Evolutionary conservation across 2,797 vertebrate genomes (phyloP).

Genomic region (Trachops cirrhosus): DNA sequence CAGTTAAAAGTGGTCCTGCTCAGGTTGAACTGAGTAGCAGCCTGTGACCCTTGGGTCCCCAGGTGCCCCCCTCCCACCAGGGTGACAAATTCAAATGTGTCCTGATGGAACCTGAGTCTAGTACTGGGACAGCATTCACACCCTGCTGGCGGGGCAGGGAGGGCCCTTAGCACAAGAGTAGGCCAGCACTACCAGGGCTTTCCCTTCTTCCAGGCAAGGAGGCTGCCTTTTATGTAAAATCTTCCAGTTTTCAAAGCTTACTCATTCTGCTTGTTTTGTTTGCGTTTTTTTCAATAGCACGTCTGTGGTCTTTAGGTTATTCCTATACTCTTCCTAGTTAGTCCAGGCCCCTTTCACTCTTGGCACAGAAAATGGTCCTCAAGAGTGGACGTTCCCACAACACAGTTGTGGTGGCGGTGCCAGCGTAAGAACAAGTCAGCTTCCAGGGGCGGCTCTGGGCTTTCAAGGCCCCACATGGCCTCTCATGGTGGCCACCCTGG

Average conservation of each 20-base stretch:
- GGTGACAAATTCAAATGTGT: neutral
- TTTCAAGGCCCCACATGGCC: neutral
- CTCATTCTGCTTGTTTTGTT: neutral
- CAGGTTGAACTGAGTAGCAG: neutral
- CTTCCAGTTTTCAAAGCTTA: neutral
- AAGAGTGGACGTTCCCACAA: rapidly evolving
- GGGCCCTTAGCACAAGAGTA: neutral
- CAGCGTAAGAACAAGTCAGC: neutral
- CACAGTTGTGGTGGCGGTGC: rapidly evolving
- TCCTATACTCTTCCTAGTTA: neutral
- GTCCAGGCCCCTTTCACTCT: neutral
- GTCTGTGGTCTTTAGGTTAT: neutral
- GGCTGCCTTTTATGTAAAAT: neutral
- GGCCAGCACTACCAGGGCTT: neutral
- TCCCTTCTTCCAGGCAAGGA: neutral
- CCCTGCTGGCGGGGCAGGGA: neutral
- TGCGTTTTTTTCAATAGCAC: neutral
- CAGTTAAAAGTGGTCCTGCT: neutral
- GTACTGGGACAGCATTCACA: neutral
- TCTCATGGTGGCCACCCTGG: neutral
- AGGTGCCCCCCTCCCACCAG: neutral
- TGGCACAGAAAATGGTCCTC: neutral
- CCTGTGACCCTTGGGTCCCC: neutral
- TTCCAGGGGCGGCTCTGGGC: neutral
- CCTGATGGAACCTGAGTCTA: neutral